Conservation (phyloP, 2,113 vertebrate genomes). For the Nothobranchius kuhntae region DNA sequence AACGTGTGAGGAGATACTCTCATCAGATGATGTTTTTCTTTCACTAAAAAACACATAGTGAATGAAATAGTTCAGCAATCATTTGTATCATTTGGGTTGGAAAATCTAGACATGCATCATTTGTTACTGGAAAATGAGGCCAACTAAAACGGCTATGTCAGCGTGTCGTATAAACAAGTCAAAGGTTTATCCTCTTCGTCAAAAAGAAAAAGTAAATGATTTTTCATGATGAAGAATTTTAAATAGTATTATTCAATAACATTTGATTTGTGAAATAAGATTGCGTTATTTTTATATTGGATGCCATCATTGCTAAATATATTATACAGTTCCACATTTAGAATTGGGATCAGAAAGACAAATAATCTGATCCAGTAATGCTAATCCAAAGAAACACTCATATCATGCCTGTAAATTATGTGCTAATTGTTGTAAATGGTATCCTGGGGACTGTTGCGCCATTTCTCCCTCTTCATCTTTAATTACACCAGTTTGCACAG, state of each 20-base stretch:
- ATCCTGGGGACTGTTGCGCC: constrained; percentile 18
- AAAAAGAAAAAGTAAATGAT: no score
- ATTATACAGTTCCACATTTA: no score
- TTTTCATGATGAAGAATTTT: no score
- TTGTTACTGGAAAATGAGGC: not conserved
- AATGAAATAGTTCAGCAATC: not conserved
- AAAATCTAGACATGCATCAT: not conserved
- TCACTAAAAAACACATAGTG: not conserved
- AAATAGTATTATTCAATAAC: no score
- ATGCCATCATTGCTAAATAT: no score
- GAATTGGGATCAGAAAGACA: not conserved
- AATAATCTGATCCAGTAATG: not conserved
- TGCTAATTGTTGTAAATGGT: constrained; percentile 27
- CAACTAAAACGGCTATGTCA: not conserved
- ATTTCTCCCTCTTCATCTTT: constrained; percentile 21
- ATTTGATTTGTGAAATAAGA: no score
- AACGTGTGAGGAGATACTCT: not conserved
- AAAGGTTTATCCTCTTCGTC: no score
- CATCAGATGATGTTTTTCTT: not conserved
- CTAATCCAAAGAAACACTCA: not conserved
- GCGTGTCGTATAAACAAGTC: no score
- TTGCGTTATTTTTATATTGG: no score
- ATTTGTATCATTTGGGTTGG: not conserved
- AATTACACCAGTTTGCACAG: constrained; percentile 50
- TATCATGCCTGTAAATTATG: constrained; percentile 6